phyloP scores from a whole-genome alignment of 2,113 vertebrate species.

The Herpetotheres cachinnans region DNA sequence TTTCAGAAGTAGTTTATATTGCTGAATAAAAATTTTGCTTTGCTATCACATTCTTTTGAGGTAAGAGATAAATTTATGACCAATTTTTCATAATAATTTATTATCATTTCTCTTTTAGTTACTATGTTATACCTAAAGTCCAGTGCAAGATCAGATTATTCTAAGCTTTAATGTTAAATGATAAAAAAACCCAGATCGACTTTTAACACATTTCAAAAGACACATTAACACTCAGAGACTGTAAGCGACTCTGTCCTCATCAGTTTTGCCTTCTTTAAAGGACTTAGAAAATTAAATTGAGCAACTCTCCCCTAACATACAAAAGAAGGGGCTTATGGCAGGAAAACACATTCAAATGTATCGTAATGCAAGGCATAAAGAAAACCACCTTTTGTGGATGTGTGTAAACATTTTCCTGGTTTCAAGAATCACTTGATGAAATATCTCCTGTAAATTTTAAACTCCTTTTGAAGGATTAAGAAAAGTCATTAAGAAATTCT shows the following conservation, averaged over 20 bases:
- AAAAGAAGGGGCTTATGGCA: neutral
- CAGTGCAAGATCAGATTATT: neutral
- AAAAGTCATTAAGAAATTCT: neutral
- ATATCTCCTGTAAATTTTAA: neutral
- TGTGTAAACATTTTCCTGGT: accelerated
- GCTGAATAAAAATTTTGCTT: neutral
- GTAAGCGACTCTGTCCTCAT: neutral
- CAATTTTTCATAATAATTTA: neutral
- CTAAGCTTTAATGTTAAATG: neutral
- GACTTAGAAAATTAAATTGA: neutral
- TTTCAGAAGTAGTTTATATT: neutral
- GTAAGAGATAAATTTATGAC: neutral
- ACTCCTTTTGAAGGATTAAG: neutral
- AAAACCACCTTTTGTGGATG: neutral
- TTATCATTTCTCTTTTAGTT: neutral
- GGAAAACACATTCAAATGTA: neutral
- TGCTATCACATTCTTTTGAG: neutral
- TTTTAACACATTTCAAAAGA: neutral
- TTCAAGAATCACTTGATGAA: neutral
- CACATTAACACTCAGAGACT: neutral
- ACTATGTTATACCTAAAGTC: neutral
- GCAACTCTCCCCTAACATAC: neutral
- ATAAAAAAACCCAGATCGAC: neutral
- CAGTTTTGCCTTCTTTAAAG: neutral
- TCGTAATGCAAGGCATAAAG: neutral